These are phyloP conservation scores for cattle (Bos taurus) DNA, from an alignment of 2,113 vertebrate species.

Conservation along the genomic window ARS-UCD2.0 NC_037342.1:41725001-41725500, in stretches of 20 bases:
- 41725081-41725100: not conserved
- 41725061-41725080: not conserved
- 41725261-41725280: not conserved
- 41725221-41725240: not conserved
- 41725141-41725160: fast-evolving
- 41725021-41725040: not conserved
- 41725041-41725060: not conserved
- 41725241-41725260: not conserved
- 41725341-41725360: not conserved
- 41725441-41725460: not conserved
- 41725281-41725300: not conserved
- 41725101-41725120: not conserved
- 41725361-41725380: not conserved
- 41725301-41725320: not conserved
- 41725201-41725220: not conserved
- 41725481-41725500: not conserved
- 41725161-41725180: not conserved
- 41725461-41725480: not conserved
- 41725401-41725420: not conserved
- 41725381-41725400: not conserved
- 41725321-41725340: not conserved
- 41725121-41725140: not conserved
- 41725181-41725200: not conserved
- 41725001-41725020: not conserved
- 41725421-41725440: not conserved